Evolutionary conservation across 2,888 invertebrate species (phyloP).

Genomic region (Caenorhabditis sulstoni): DNA sequence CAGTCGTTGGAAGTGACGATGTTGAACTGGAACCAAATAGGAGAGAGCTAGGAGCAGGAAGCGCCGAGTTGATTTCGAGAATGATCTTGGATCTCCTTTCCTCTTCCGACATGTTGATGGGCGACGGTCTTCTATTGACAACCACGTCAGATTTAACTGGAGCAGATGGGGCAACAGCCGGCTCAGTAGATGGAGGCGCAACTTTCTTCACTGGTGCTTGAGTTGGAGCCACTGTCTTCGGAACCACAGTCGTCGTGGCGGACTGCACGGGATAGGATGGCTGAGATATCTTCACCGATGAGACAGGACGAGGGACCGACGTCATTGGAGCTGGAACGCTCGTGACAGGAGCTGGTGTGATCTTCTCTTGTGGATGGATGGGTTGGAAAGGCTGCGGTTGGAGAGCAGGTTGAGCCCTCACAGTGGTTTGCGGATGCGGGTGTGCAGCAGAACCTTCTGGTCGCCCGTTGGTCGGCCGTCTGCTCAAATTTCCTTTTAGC

Average conservation of each 20-base stretch:
- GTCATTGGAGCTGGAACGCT: background rate
- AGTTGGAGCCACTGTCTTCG: background rate
- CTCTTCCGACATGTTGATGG: conserved; percentile 30
- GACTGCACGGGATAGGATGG: too few species aligned
- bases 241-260: too few species aligned
- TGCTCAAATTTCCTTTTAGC: conserved; percentile 31
- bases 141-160: too few species aligned
- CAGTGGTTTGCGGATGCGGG: background rate
- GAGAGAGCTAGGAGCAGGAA: conserved; percentile 60
- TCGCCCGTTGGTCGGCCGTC: conserved; percentile 3
- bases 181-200: background rate
- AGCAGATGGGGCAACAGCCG: conserved; percentile 14
- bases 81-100: conserved; percentile 60
- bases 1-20: conserved; percentile 6
- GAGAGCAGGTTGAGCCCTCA: conserved; percentile 9
- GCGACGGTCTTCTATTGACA: conserved; percentile 17
- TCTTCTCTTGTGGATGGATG: too few species aligned
- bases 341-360: background rate
- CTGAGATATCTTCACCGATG: too few species aligned
- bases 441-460: background rate
- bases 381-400: too few species aligned
- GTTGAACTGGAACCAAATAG: conserved; percentile 49
- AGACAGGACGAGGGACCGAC: background rate
- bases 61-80: conserved; percentile 41
- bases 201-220: background rate